phyloP scores from a whole-genome alignment of 2,113 vertebrate species.

The Seriola quinqueradiata region DNA sequence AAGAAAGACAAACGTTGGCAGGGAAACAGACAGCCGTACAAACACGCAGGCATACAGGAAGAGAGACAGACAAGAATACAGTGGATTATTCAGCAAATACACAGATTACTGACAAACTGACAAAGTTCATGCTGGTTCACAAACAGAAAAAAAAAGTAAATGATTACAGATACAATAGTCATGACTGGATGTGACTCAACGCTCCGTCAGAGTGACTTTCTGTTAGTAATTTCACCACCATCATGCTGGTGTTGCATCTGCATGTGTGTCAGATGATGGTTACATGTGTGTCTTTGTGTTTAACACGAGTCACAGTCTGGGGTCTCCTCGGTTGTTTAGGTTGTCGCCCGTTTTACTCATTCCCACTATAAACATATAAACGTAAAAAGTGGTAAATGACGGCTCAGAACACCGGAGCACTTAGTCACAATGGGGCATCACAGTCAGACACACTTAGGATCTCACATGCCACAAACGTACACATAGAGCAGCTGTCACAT shows the following conservation, averaged over 20 bases:
- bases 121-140: slow-evolving; percentile 4
- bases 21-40: slow-evolving; percentile 1
- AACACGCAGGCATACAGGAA: slow-evolving; percentile 32
- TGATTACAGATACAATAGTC: neutral
- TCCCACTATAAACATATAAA: slow-evolving; percentile 18
- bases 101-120: slow-evolving; percentile 23
- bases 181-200: slow-evolving; percentile 60
- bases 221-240: neutral
- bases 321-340: slow-evolving; percentile 27
- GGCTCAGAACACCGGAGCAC: slow-evolving; percentile 15
- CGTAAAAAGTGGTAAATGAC: slow-evolving; percentile 7
- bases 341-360: slow-evolving; percentile 25
- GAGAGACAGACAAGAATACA: slow-evolving; percentile 30
- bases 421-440: slow-evolving; percentile 45
- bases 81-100: slow-evolving; percentile 15
- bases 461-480: neutral
- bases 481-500: neutral
- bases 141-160: neutral
- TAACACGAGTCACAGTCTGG: neutral
- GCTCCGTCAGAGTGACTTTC: slow-evolving; percentile 21
- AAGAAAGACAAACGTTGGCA: neutral
- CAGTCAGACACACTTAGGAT: slow-evolving; percentile 20
- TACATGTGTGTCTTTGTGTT: slow-evolving; percentile 16
- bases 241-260: slow-evolving; percentile 6
- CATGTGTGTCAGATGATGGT: slow-evolving; percentile 21